phyloP scores from a whole-genome alignment of 1,140 invertebrate genomes.

The Vanessa tameamea region DNA sequence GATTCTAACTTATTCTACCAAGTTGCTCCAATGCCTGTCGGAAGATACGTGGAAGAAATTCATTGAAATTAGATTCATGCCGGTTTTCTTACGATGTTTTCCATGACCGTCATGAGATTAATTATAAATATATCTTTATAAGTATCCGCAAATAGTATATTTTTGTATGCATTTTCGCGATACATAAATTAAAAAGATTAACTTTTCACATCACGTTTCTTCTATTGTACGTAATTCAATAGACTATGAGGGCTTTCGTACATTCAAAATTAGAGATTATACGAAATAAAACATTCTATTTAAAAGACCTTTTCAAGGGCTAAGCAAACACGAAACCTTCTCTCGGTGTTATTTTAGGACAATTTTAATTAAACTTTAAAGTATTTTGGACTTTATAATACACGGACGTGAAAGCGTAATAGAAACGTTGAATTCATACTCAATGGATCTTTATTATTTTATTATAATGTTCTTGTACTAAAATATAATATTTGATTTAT shows the following conservation, averaged over 20 bases:
- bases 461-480: not conserved
- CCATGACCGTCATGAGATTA: too few relatives aligned
- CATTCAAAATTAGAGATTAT: constrained; percentile 37
- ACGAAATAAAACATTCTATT: constrained; percentile 48
- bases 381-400: constrained; percentile 37
- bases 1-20: too few relatives aligned
- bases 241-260: constrained; percentile 18
- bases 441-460: not conserved
- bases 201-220: not conserved
- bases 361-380: constrained; percentile 64
- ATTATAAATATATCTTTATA: too few relatives aligned
- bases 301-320: constrained; percentile 49
- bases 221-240: not conserved
- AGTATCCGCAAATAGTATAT: too few relatives aligned
- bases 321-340: constrained; percentile 49
- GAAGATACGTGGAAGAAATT: too few relatives aligned
- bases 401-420: not conserved
- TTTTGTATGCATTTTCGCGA: not conserved
- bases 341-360: constrained; percentile 63
- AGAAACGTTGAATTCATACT: not conserved
- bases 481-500: too few relatives aligned
- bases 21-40: too few relatives aligned
- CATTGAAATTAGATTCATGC: too few relatives aligned
- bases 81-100: too few relatives aligned
- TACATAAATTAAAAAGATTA: not conserved